Evolutionary conservation across 2,113 vertebrate species (phyloP).

Genomic region (Anoplopoma fimbria): DNA sequence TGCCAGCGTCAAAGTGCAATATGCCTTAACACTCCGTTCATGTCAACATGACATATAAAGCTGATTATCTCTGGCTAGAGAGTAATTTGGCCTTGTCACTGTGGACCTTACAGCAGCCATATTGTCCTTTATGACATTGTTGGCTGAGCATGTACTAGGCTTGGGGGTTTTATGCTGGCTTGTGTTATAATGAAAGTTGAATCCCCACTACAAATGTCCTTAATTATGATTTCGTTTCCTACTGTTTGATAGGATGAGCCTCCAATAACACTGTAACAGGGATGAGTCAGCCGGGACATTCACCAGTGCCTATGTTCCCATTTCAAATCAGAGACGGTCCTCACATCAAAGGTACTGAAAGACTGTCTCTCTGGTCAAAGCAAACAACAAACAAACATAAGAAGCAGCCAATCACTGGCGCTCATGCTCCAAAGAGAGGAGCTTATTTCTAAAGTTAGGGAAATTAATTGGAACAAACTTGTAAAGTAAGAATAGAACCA

Average conservation of each 20-base stretch:
- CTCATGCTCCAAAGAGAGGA: conserved; percentile 57
- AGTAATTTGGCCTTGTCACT: conserved; percentile 75
- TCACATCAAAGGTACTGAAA: conserved; percentile 80
- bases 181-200: conserved; percentile 72
- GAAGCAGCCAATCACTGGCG: conserved; percentile 67
- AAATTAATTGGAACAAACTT: conserved; percentile 44
- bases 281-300: conserved; percentile 59
- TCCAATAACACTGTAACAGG: conserved; percentile 65
- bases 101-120: conserved; percentile 74
- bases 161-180: conserved; percentile 69
- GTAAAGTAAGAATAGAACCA: conserved; percentile 37
- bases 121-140: conserved; percentile 79
- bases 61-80: conserved; percentile 78
- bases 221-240: conserved; percentile 80
- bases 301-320: conserved; percentile 64
- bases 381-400: conserved; percentile 76
- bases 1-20: conserved; percentile 74
- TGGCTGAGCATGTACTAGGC: conserved; percentile 61
- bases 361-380: conserved; percentile 71
- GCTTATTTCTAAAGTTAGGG: conserved; percentile 69
- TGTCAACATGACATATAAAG: conserved; percentile 81
- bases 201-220: conserved; percentile 79
- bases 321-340: conserved; percentile 77
- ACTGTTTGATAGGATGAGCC: conserved; percentile 76
- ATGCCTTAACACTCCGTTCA: conserved; percentile 71